These are phyloP conservation scores for Hippocampus abdominalis DNA, from an alignment of 2,113 vertebrate genomes.

Conservation along the genomic window DNA sequence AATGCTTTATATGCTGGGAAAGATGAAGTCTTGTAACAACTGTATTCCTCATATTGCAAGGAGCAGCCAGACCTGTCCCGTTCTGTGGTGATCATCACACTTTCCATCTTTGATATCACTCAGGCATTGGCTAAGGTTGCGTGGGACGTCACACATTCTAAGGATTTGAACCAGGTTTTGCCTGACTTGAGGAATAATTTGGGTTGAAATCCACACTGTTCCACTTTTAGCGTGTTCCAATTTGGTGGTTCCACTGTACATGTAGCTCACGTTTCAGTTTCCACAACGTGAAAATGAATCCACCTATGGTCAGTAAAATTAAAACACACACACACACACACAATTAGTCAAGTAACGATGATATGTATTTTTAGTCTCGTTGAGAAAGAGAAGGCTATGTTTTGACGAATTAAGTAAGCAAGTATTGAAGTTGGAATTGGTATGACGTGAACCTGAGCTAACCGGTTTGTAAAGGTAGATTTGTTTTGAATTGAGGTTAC, in stretches of 20 bases:
- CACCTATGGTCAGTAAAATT: background rate
- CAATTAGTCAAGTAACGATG: background rate
- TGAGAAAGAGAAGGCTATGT: background rate
- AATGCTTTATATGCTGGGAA: background rate
- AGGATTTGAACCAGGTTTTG: background rate
- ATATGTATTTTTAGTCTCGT: background rate
- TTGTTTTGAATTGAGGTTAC: constrained; percentile 14
- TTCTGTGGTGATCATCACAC: background rate
- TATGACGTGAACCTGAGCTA: background rate
- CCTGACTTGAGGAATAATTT: background rate
- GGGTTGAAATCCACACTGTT: background rate
- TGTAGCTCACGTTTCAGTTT: background rate
- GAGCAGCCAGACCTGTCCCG: background rate
- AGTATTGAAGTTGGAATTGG: background rate
- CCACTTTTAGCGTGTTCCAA: background rate
- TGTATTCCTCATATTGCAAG: background rate
- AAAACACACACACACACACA: background rate
- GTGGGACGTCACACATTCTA: background rate
- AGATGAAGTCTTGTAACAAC: background rate
- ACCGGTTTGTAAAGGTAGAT: constrained; percentile 30
- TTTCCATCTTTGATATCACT: background rate
- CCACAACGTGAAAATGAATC: background rate
- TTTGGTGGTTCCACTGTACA: background rate
- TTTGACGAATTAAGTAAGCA: background rate
- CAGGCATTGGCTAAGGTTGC: background rate